phyloP scores from a whole-genome alignment of 2,113 vertebrate genomes.

The Oenanthe melanoleuca region DNA sequence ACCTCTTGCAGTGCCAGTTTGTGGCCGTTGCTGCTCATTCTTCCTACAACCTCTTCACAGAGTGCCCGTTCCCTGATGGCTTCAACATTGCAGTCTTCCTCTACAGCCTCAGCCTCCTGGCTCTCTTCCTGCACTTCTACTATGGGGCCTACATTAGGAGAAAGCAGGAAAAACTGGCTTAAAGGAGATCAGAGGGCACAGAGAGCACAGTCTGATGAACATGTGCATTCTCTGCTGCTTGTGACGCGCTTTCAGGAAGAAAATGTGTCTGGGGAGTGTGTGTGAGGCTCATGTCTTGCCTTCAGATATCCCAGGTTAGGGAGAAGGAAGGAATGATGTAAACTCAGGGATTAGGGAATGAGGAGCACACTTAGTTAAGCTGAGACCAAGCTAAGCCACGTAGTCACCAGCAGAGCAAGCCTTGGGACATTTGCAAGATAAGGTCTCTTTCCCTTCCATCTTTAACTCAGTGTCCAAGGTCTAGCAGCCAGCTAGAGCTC shows the following conservation, averaged over 20 bases:
- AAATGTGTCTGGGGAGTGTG: neutral
- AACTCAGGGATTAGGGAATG: neutral
- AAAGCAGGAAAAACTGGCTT: slow-evolving; percentile 44
- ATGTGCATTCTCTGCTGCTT: neutral
- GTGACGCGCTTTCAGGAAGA: neutral
- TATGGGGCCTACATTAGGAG: slow-evolving; percentile 52
- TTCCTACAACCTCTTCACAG: slow-evolving; percentile 71
- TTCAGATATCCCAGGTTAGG: neutral
- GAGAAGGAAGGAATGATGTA: neutral
- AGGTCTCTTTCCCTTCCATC: neutral
- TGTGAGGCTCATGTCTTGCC: neutral
- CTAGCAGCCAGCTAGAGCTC: neutral
- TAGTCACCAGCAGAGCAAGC: neutral
- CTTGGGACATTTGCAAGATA: neutral
- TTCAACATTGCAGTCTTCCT: slow-evolving; percentile 66
- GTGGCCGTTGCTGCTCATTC: slow-evolving; percentile 71
- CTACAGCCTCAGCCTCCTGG: slow-evolving; percentile 73
- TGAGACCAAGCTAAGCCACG: neutral
- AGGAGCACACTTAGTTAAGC: neutral
- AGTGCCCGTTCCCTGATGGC: slow-evolving; percentile 67
- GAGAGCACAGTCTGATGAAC: neutral
- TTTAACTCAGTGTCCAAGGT: neutral
- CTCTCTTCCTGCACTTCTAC: slow-evolving; percentile 75
- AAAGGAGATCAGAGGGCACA: neutral
- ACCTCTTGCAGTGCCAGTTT: slow-evolving; percentile 74